These are phyloP conservation scores for Rhorus exstirpatorius DNA, from an alignment of 2,888 invertebrate genomes.

Conservation along the genomic window DNA sequence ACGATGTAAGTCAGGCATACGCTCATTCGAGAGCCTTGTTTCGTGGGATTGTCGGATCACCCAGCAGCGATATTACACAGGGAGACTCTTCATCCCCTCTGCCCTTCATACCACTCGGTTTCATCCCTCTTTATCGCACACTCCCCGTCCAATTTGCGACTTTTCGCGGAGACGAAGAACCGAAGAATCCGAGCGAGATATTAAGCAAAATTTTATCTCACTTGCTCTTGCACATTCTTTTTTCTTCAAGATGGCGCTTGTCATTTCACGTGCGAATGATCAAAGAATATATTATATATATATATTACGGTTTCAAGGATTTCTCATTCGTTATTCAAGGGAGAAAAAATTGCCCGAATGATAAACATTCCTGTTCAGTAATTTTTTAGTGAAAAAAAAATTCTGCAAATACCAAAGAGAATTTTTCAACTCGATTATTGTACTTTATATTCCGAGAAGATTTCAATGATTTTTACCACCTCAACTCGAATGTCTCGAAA, in stretches of 20 bases:
- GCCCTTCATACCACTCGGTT: conserved; percentile 25
- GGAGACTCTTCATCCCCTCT: conserved; percentile 8
- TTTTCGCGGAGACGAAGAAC: conserved; percentile 66
- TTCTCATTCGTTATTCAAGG: background rate
- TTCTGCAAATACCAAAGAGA: too few species aligned
- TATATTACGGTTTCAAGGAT: background rate
- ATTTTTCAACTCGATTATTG: too few species aligned
- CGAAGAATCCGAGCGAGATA: conserved; percentile 33
- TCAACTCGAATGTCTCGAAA: too few species aligned
- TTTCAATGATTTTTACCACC: too few species aligned
- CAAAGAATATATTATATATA: too few species aligned
- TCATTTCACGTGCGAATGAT: conserved; percentile 9
- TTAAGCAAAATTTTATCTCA: background rate
- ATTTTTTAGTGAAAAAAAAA: too few species aligned
- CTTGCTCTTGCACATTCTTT: conserved; percentile 30
- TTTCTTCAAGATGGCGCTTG: conserved; percentile 45
- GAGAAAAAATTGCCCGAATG: too few species aligned
- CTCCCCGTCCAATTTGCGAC: conserved; percentile 78
- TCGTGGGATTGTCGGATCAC: conserved; percentile 83
- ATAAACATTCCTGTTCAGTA: too few species aligned
- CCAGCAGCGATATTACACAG: conserved; percentile 74
- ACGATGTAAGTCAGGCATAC: conserved; percentile 84
- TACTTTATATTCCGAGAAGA: too few species aligned
- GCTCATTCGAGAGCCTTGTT: conserved; percentile 84
- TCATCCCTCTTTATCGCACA: conserved; percentile 47